Evolutionary conservation across 2,113 vertebrate genomes (phyloP).

Genomic region (Setophaga kirtlandii): DNA sequence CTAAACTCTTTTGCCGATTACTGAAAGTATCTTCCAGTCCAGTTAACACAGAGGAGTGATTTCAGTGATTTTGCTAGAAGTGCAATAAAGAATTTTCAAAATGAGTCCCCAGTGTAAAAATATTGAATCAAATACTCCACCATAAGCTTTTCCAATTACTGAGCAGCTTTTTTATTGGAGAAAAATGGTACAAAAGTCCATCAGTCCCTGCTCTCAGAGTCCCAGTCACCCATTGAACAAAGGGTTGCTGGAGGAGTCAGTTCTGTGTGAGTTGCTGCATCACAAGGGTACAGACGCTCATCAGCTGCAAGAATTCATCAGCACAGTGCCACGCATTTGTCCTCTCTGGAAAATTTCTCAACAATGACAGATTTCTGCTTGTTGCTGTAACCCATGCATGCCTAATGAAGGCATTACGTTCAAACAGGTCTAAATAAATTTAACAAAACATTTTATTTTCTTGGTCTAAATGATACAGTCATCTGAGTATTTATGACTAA

Average conservation of each 20-base stretch:
- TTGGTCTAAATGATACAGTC: background rate
- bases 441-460: background rate
- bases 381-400: background rate
- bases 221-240: background rate
- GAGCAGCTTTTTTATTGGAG: background rate
- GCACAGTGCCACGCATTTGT: conserved; percentile 88
- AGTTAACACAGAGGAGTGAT: background rate
- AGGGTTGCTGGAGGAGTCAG: background rate
- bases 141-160: background rate
- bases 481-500: background rate
- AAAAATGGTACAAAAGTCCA: background rate
- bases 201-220: fast-evolving
- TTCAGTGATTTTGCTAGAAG: background rate
- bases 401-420: background rate
- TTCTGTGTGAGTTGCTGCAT: conserved; percentile 85
- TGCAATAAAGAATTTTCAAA: background rate
- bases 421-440: background rate
- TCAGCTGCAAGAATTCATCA: conserved; percentile 86
- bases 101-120: background rate
- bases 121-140: background rate
- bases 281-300: conserved; percentile 84
- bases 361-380: background rate
- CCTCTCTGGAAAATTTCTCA: conserved; percentile 60
- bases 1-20: background rate
- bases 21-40: background rate